Evolutionary conservation across 2,797 vertebrate genomes (phyloP), one percentile per base, ranked within the genome.

Genomic region (Micromesistius poutassou): DNA sequence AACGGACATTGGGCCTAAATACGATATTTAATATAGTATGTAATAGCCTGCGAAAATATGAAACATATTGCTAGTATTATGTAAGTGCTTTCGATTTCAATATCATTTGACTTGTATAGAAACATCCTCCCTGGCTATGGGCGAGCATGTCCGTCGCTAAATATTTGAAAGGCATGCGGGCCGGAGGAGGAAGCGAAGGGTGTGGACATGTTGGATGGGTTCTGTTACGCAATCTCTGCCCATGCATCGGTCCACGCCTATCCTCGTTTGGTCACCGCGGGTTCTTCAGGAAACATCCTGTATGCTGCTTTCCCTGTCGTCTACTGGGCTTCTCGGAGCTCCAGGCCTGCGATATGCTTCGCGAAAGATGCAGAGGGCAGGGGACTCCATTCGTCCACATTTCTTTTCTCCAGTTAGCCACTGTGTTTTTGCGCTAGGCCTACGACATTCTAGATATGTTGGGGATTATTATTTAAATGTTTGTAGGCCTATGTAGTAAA

Each of bases 211-310:
- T 79, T 77, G 85, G 89, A 88, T 87, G 90, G 83, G 82, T 87
- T 89, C 77, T 91, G 88, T 94, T 93, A 91, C 86, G 86, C 92
- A 93, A 94, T 81, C 74, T 68, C 77, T 66, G 78, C 73, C 79
- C 87, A 83, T 90, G 88, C 89, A 91, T 89, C 87, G 72, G 83
- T 88, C 76, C 87, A 89, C 84, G 85, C 83, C 80, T 85, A 78
- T 77, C 80, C 86, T 84, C 87, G 55, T 40, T 40, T 28, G 84
- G 80, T 9, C 38, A 74, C 36, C 12, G 16, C 28, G 31, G 14
- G n/a, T 10, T 33, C 31, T 25, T 14, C 72, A 42, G 22, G n/a
- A 35, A 7, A 3, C n/a, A 13, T 74, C 72, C 36, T 74, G n/a
- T 2, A 28, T 73, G 22, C 30, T n/a, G 19, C 66, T 10, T 14